phyloP scores from a whole-genome alignment of 2,113 vertebrate genomes.

The Telmatochromis sp. region DNA sequence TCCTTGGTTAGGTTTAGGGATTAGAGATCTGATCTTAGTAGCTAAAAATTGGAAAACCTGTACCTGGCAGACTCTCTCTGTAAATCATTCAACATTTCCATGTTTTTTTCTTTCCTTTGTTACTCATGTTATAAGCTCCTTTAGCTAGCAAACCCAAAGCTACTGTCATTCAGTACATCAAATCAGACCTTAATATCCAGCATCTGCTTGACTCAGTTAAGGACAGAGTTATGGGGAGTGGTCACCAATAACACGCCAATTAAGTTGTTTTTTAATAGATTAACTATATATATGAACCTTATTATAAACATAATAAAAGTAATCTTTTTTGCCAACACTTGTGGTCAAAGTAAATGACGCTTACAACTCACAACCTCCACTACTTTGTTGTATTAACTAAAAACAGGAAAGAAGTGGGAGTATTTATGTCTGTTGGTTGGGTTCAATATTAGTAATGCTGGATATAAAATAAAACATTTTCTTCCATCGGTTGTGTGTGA shows the following conservation, averaged over 20 bases:
- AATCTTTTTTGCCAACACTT: fast-evolving
- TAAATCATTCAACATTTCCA: not conserved
- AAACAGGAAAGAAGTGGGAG: not conserved
- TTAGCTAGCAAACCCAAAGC: not conserved
- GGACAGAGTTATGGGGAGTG: not conserved
- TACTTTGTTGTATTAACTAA: not conserved
- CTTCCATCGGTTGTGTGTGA: not conserved
- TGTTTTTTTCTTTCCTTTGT: not conserved
- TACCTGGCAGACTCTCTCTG: not conserved
- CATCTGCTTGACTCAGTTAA: not conserved
- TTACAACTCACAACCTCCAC: not conserved
- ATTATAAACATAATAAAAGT: not conserved
- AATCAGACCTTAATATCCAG: not conserved
- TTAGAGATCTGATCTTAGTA: not conserved
- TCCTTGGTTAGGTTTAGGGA: not conserved
- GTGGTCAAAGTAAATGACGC: fast-evolving
- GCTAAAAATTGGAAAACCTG: not conserved
- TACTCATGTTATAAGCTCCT: not conserved
- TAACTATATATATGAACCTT: not conserved
- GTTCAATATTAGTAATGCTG: not conserved
- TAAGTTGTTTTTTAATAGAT: not conserved
- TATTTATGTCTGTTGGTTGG: not conserved
- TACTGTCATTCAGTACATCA: not conserved
- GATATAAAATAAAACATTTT: not conserved
- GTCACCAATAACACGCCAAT: not conserved